Evolutionary conservation across 2,888 invertebrate genomes (phyloP), one percentile per base, ranked within the genome.

Genomic region (Dichetophora obliterata): DNA sequence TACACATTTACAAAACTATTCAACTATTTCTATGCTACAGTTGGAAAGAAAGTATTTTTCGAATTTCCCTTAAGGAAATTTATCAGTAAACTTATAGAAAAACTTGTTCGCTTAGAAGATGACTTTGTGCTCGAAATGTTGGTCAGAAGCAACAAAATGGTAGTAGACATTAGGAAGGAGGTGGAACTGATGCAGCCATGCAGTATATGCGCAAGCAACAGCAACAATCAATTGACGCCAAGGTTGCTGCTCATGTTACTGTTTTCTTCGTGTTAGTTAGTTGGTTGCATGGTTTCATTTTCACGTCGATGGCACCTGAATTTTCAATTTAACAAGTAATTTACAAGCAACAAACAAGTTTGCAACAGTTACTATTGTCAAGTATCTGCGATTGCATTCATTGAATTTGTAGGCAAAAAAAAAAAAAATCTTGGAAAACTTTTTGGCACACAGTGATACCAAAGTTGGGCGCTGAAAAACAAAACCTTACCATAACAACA

Each of bases 251-350:
- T n/a, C n/a, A n/a, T 52, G 16, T 19, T n/a, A 54, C 54, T 27
- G 31, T 52, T 22, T 4, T 43, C 11, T 19, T 54, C 54, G 54
- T 19, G 19, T 22, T 54, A 19, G 19, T 22, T 54, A 19, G 6
- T n/a, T 22, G n/a, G 54, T 43, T 54, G 54, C 54, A 19, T 22
- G n/a, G 19, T 22, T 54, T n/a, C 11, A 11, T 3, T 1, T 5
- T 1, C 54, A 54, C 54, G 54, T 54, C 54, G 54, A 54, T 54
- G 54, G 54, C 54, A 19, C 19, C 54, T 54, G 54, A 54, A 54
- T 22, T 68, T 68, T 68, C 68, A 68, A 68, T 68, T 68, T 43
- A 68, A 27, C 52, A 22, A 66, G 24, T 22, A 48, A 19, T 66
- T 37, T 22, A 66, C 24, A 50, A 50, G 27, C 52, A 48, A 27